Base-by-base conservation (phyloP, 2,888 invertebrate genomes). In the Synergus laeviventris region DNA sequence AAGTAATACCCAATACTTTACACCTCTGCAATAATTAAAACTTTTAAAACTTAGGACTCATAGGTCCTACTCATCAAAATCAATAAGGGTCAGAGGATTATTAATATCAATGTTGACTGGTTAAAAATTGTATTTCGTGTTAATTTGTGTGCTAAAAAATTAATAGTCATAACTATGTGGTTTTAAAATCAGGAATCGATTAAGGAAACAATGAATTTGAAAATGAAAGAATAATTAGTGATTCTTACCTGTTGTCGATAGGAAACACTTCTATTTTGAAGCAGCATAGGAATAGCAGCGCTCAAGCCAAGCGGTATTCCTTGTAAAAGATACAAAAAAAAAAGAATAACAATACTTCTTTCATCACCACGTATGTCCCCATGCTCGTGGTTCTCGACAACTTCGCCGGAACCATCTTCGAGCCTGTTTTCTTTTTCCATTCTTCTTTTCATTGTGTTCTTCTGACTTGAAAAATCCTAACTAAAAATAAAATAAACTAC, bases 221-320 rank as follows among this genome's bases (percentile, higher is more conserved):
- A 74, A 8, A 54, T 39, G 7, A 54, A 59, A 11, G 42, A 36
- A 39, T 39, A 64, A 73, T 36, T 21, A 21, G 8, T 62, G 60
- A 64, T 7, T 24, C 61, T 74, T 36, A 94, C 95, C 93, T 99
- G 99, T 90, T 99, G 97, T 84, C 95, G 96, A 90, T 99, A 99
- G 80, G 96, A 97, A 75, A 98, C 97, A 77, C 97, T 96, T 76
- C 96, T 94, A 90, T 98, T 97, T 89, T 98, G 97, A 76, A 99
- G 92, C 75, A 99, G 93, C 96, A 99, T 97, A 0, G 99, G 99
- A 84, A 99, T 95, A 39, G 98, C 97, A 24, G 97, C 96, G 60
- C 97, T 97, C 39, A 99, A 92, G 1, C 99, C 99, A 3, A 99
- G 92, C 0, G 99, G 99, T 89, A 97, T 96, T 8, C 99, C 99